Evolutionary conservation across 2,888 invertebrate species (phyloP).

Genomic region (Trissonchulus sp.): DNA sequence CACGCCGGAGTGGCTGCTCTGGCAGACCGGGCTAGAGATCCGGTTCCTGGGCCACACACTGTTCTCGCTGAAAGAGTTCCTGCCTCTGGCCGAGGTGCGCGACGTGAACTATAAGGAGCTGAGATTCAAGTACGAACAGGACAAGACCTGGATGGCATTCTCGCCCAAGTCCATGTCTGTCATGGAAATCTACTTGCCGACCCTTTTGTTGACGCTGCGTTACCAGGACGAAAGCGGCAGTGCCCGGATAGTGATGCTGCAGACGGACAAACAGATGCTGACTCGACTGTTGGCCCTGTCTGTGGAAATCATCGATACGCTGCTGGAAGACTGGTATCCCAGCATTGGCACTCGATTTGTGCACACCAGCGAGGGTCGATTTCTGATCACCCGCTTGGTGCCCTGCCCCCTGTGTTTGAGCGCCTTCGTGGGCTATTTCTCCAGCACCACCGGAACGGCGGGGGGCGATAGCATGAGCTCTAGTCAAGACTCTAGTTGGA

Average conservation of each 20-base stretch:
- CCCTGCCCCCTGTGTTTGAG: conserved; percentile 81
- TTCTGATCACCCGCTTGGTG: conserved; percentile 83
- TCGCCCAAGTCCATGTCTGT: conserved; percentile 37
- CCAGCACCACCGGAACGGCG: background rate
- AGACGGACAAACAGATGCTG: conserved; percentile 32
- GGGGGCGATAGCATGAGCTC: background rate
- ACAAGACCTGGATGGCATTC: conserved; percentile 39
- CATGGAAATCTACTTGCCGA: conserved; percentile 44
- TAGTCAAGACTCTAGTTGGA: background rate
- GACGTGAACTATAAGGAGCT: conserved; percentile 45
- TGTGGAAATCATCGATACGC: conserved; percentile 88
- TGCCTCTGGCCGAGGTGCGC: conserved; percentile 45
- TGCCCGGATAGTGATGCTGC: conserved; percentile 63
- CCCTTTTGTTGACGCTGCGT: conserved; percentile 10
- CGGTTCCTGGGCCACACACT: conserved; percentile 73
- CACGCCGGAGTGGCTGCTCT: conserved; percentile 72
- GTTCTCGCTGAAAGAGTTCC: conserved; percentile 73
- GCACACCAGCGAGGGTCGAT: conserved; percentile 90
- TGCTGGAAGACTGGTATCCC: conserved; percentile 97
- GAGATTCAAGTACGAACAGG: conserved; percentile 30
- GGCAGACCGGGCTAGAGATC: conserved; percentile 84
- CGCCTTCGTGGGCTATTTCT: background rate
- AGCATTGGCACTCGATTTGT: conserved; percentile 87
- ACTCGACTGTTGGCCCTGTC: conserved; percentile 68
- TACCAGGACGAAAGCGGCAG: conserved; percentile 24